Evolutionary conservation across 2,113 vertebrate genomes (phyloP).

Genomic region (Pimephales promelas): DNA sequence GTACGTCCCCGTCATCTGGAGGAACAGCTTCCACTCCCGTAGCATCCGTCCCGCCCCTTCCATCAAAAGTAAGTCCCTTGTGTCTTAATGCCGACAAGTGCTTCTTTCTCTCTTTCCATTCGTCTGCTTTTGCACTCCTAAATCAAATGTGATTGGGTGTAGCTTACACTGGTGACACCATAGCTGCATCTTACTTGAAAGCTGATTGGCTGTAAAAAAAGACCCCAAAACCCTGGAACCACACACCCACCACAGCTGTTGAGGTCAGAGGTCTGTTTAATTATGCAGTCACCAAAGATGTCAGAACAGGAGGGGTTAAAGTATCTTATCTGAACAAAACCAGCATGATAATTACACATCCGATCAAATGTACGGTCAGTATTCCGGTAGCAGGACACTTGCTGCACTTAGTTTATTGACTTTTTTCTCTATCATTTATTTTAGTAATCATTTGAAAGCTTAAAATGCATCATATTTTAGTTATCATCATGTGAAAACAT

Average conservation of each 20-base stretch:
- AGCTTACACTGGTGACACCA: not conserved
- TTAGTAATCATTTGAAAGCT: no score
- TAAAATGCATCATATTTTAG: no score
- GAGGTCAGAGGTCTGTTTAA: slow-evolving; percentile 43
- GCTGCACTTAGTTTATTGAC: no score
- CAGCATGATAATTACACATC: slow-evolving; percentile 11
- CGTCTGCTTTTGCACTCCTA: slow-evolving; percentile 7
- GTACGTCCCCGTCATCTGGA: slow-evolving; percentile 78
- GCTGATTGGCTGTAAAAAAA: slow-evolving; percentile 14
- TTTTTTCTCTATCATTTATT: no score
- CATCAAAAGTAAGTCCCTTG: slow-evolving; percentile 78
- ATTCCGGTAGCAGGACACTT: no score
- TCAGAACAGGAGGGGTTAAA: slow-evolving; percentile 7
- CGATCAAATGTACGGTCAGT: not conserved
- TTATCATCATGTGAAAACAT: no score
- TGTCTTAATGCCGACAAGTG: not conserved
- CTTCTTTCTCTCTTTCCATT: not conserved
- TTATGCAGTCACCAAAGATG: slow-evolving; percentile 38
- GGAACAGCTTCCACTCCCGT: slow-evolving; percentile 72
- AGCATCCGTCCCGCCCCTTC: slow-evolving; percentile 78
- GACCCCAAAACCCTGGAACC: not conserved
- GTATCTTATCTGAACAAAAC: slow-evolving; percentile 9
- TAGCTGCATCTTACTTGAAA: not conserved
- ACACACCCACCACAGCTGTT: slow-evolving; percentile 10
- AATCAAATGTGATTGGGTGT: slow-evolving; percentile 10